These are phyloP conservation scores for Paelopatides confundens DNA, from an alignment of 53 echinoderm and acorn worm genomes.

Conservation along the genomic window DNA sequence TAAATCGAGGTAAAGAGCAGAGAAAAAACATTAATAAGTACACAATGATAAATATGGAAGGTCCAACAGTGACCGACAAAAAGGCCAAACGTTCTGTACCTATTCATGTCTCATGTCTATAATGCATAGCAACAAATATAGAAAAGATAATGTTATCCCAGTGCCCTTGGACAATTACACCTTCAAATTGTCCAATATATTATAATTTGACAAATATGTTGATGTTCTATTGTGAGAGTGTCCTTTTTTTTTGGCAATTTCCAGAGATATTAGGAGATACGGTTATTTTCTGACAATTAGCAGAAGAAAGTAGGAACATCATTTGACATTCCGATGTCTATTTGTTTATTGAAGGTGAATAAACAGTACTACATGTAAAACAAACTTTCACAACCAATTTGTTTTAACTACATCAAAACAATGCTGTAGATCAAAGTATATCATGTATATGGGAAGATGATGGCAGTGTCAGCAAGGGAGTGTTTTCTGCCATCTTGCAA, in stretches of 20 bases:
- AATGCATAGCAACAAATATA: not conserved
- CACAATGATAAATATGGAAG: too few species aligned
- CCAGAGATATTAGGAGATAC: not conserved
- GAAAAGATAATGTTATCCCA: not conserved
- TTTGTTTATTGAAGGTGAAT: conserved; percentile 22
- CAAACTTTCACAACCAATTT: conserved; percentile 17
- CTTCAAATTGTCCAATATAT: not conserved
- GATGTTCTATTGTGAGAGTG: not conserved
- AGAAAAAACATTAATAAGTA: too few species aligned
- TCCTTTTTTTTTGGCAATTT: not conserved
- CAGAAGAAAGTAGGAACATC: not conserved
- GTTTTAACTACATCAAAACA: conserved; percentile 27
- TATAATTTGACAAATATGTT: not conserved
- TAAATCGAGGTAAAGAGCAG: too few species aligned
- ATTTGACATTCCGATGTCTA: not conserved
- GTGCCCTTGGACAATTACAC: not conserved
- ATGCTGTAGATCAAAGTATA: conserved; percentile 21
- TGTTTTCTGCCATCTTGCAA: too few species aligned
- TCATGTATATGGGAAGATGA: not conserved
- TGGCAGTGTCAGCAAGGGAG: too few species aligned
- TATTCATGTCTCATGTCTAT: not conserved
- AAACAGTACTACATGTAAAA: conserved; percentile 18
- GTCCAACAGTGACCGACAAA: too few species aligned
- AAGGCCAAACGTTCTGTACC: too few species aligned
- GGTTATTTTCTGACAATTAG: not conserved